phyloP scores from a whole-genome alignment of 2,888 invertebrate species.

The Spodoptera exigua region DNA sequence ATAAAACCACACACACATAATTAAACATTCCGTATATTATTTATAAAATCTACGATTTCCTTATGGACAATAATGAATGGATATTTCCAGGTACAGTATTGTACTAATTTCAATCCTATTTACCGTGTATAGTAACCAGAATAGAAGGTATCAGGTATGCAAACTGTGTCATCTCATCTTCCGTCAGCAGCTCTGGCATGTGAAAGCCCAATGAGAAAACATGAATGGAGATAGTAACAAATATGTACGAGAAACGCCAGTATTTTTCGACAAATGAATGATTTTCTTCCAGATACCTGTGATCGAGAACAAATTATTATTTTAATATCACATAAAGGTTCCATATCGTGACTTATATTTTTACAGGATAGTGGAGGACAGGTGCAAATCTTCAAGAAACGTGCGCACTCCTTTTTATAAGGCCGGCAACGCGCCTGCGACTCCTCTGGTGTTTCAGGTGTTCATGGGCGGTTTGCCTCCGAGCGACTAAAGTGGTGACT shows the following conservation, averaged over 20 bases:
- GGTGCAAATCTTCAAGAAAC: too few relatives aligned
- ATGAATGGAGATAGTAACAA: conserved; percentile 40
- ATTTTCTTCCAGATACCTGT: conserved; percentile 44
- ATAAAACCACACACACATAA: too few relatives aligned
- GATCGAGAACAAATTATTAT: neutral
- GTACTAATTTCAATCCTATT: neutral
- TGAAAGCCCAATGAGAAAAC: conserved; percentile 28
- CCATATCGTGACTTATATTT: neutral
- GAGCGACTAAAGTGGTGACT: too few relatives aligned
- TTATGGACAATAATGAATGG: too few relatives aligned
- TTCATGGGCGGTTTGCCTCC: too few relatives aligned
- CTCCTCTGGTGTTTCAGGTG: too few relatives aligned
- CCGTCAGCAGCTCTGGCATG: conserved; percentile 32
- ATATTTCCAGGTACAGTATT: neutral
- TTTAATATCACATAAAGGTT: neutral
- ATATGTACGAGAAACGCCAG: conserved; percentile 55
- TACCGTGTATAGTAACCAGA: conserved; percentile 56
- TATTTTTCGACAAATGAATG: conserved; percentile 46
- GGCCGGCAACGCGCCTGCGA: too few relatives aligned
- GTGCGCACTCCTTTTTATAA: too few relatives aligned
- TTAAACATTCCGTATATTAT: too few relatives aligned
- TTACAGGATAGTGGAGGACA: too few relatives aligned
- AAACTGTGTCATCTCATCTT: conserved; percentile 47
- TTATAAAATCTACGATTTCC: too few relatives aligned
- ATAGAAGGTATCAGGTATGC: conserved; percentile 53